Evolutionary conservation across 1,140 invertebrate genomes (phyloP).

Genomic region (Saccostrea cuccullata): DNA sequence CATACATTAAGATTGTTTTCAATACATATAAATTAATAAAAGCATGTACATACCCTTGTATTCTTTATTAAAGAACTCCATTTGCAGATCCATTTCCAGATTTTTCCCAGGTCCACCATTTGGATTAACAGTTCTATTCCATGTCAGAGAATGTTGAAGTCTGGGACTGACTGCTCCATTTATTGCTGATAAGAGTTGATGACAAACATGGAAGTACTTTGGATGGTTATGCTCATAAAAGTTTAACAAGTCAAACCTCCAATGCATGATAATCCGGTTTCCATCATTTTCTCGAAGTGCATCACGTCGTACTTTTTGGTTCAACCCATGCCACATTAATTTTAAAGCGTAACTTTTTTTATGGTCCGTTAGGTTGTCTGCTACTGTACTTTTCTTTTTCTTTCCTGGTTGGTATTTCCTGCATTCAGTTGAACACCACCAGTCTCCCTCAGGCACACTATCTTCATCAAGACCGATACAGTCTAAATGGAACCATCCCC

Average conservation of each 20-base stretch:
- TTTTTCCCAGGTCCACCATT: conserved; percentile 47
- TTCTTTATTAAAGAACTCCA: conserved; percentile 48
- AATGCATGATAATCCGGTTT: conserved; percentile 33
- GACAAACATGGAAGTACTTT: conserved; percentile 48
- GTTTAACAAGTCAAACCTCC: conserved; percentile 50
- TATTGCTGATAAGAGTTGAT: conserved; percentile 42
- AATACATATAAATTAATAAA: neutral
- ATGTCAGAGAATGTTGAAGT: conserved; percentile 39
- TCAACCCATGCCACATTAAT: conserved; percentile 3
- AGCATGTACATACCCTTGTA: conserved; percentile 46
- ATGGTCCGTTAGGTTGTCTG: too few relatives aligned
- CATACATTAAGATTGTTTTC: neutral
- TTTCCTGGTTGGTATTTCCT: neutral
- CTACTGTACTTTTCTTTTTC: neutral
- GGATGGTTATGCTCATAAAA: conserved; percentile 47
- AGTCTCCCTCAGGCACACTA: neutral
- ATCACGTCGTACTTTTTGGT: neutral
- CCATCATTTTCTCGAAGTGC: neutral
- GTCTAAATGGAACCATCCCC: conserved; percentile 40
- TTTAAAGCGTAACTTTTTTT: neutral
- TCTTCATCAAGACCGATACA: neutral
- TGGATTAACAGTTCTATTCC: conserved; percentile 57
- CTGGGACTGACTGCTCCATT: conserved; percentile 42
- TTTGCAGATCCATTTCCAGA: conserved; percentile 42
- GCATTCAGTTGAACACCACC: neutral